Conservation (phyloP, 2,888 invertebrate genomes). For the Stegana nigrithorax region DNA sequence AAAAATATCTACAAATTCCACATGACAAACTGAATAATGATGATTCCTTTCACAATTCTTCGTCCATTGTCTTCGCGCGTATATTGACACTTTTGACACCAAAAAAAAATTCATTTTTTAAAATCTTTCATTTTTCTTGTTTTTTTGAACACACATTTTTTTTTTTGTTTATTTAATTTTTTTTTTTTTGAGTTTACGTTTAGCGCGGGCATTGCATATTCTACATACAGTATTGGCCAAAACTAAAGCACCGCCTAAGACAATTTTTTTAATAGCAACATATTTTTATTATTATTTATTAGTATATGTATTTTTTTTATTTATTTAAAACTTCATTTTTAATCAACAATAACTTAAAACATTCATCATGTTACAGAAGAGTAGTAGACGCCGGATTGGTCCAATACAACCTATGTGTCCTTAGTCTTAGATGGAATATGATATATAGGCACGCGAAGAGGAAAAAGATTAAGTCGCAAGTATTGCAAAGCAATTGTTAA, state of each 20-base stretch:
- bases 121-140: slow-evolving; percentile 7
- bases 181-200: background rate
- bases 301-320: background rate
- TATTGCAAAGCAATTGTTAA: too few relatives aligned
- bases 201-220: background rate
- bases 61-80: slow-evolving; percentile 39
- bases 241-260: too few relatives aligned
- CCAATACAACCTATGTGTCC: too few relatives aligned
- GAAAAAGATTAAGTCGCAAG: too few relatives aligned
- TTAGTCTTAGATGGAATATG: too few relatives aligned
- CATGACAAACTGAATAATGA: slow-evolving; percentile 15
- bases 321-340: background rate
- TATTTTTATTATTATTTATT: background rate
- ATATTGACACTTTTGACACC: slow-evolving; percentile 57
- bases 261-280: background rate
- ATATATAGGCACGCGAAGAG: too few relatives aligned
- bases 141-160: slow-evolving; percentile 13
- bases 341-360: too few relatives aligned
- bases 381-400: too few relatives aligned
- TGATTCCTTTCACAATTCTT: slow-evolving; percentile 3
- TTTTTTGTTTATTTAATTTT: background rate
- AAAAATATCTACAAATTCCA: slow-evolving; percentile 11
- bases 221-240: too few relatives aligned
- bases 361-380: too few relatives aligned
- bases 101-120: slow-evolving; percentile 19